These are phyloP conservation scores for Drosophila lini DNA, from an alignment of 1,140 invertebrate genomes.

Conservation along the genomic window DNA sequence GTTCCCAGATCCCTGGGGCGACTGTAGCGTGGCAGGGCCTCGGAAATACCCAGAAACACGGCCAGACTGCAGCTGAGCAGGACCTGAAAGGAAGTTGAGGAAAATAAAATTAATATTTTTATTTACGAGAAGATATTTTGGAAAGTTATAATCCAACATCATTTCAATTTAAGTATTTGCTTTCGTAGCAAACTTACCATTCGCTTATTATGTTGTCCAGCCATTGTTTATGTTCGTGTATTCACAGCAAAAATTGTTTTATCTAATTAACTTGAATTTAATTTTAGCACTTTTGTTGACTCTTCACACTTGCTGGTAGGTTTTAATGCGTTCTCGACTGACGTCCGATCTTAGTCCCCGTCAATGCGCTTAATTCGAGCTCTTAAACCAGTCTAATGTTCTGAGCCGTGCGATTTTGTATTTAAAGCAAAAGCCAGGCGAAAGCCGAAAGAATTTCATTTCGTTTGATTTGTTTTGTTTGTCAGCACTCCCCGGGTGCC, in stretches of 20 bases:
- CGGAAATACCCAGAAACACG: constrained; percentile 17
- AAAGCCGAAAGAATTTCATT: constrained; percentile 65
- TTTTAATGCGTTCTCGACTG: constrained; percentile 19
- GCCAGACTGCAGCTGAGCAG: constrained; percentile 31
- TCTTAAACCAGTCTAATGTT: constrained; percentile 77
- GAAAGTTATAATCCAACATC: background rate
- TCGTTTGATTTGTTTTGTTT: constrained; percentile 45
- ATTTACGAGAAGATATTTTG: background rate
- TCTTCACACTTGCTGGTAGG: constrained; percentile 34
- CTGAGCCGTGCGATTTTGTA: constrained; percentile 71
- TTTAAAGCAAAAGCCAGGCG: constrained; percentile 67
- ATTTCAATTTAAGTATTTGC: background rate
- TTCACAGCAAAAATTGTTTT: constrained; percentile 1
- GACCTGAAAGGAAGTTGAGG: background rate
- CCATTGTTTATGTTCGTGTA: constrained; percentile 26
- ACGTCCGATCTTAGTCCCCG: constrained; percentile 22
- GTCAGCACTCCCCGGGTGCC: constrained; percentile 2
- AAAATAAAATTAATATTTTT: background rate
- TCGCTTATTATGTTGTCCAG: constrained; percentile 22
- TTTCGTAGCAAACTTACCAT: constrained; percentile 41
- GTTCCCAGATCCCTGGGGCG: constrained; percentile 37
- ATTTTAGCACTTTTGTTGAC: constrained; percentile 18
- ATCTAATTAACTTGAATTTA: constrained; percentile 21
- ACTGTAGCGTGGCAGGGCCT: constrained; percentile 60
- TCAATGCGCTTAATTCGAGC: constrained; percentile 62